Evolutionary conservation across 2,797 vertebrate genomes (phyloP), one percentile per base, ranked within the genome.

Genomic region (Sternotherus odoratus): DNA sequence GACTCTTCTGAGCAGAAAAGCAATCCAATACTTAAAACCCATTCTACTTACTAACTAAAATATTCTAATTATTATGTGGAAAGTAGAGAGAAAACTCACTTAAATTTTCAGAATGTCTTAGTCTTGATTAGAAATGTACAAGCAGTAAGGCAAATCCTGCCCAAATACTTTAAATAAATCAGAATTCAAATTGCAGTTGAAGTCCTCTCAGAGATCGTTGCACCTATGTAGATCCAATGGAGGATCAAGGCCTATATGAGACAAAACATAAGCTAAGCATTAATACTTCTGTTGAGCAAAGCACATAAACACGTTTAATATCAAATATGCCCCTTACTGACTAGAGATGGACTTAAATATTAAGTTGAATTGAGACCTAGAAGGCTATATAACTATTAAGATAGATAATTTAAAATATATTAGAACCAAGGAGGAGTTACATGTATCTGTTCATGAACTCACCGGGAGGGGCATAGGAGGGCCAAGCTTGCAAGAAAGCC

Each of bases 11-110:
- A 88, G 33, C 26, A 12, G 48, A 63, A 50, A 85, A 79, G 74
- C 28, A 8, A n/a, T 28, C 39, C 69, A 43, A 30, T 6, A 30
- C 51, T 88, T 87, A 50, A 80, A 92, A 82, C 21, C 15, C 12
- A 7, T 60, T 11, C 48, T 77, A 30, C n/a, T 90, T 91, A 75
- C 84, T 82, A 90, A 79, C 51, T 8, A 78, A 2, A 5, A 53
- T 50, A 39, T 51, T 82, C 17, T 39, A 87, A 94, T 84, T 82
- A 57, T 2, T 81, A 3, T 17, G 69, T 56, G 60, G 79, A 93
- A 89, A 78, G 5, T 7, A 66, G 48, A 30, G 13, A 54, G 79
- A 17, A 9, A 46, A 26, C 30, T 30, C 87, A 36, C 17, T 4
- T 4, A 13, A 3, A 21, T 30, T 69, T 86, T 36, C 83, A 28